Percentiles rank a stretch among this genome's conserved stretches.
Conservation (phyloP, 2,888 invertebrate genomes). For the Iphiclides podalirius region DNA sequence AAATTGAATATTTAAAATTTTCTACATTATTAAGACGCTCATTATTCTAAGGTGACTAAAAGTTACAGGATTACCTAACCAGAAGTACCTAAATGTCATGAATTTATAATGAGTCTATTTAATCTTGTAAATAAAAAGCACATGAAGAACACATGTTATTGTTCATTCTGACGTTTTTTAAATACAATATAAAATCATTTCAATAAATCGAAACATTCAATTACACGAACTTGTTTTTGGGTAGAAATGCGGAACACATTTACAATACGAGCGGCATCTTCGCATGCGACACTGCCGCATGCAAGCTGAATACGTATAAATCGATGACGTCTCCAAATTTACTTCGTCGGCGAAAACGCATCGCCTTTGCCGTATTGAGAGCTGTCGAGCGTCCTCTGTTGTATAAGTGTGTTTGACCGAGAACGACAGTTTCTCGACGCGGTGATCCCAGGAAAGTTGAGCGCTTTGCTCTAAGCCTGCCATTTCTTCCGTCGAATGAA, state of each 20-base stretch:
- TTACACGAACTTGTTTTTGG: conserved; percentile 72
- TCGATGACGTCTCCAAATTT: conserved; percentile 77
- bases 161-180: too few species aligned
- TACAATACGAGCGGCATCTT: conserved; percentile 81
- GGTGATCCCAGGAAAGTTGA: conserved; percentile 84
- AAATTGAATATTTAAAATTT: too few species aligned
- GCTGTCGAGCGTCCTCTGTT: conserved; percentile 85
- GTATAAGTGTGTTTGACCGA: conserved; percentile 89
- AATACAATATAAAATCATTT: too few species aligned
- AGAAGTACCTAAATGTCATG: too few species aligned
- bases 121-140: too few species aligned
- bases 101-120: too few species aligned
- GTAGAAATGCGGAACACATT: conserved; percentile 87
- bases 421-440: conserved; percentile 81
- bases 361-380: conserved; percentile 83
- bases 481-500: conserved; percentile 85
- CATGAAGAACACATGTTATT: too few species aligned
- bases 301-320: conserved; percentile 87
- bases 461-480: conserved; percentile 84
- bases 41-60: too few species aligned
- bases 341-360: conserved; percentile 87
- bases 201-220: too few species aligned
- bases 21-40: too few species aligned
- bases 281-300: conserved; percentile 87
- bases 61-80: too few species aligned